Evolutionary conservation across 2,113 vertebrate genomes (phyloP).

Genomic region (Rhinoderma darwinii): DNA sequence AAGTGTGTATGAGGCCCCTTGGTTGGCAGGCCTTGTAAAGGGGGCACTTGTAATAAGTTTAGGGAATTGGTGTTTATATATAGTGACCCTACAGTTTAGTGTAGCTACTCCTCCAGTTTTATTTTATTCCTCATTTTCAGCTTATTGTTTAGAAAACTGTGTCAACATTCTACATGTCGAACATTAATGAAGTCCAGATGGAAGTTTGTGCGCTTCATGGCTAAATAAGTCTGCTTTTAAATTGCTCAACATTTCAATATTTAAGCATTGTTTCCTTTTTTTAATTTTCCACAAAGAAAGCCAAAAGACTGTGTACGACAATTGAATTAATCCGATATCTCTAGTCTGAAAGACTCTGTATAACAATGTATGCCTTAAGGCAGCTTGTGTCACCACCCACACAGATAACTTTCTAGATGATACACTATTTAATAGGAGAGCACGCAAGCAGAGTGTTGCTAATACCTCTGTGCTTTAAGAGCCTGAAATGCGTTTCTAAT

Average conservation of each 20-base stretch:
- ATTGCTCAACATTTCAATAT: slow-evolving; percentile 37
- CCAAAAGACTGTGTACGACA: slow-evolving; percentile 44
- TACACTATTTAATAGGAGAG: slow-evolving; percentile 42
- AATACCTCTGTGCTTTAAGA: slow-evolving; percentile 22
- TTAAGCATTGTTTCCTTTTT: slow-evolving; percentile 46
- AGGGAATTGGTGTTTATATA: neutral
- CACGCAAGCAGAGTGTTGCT: slow-evolving; percentile 22
- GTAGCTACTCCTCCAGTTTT: neutral
- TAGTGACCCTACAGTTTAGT: neutral
- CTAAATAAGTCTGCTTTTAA: slow-evolving; percentile 22
- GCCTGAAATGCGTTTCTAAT: slow-evolving; percentile 29
- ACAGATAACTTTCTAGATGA: slow-evolving; percentile 26
- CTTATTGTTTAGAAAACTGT: slow-evolving; percentile 66
- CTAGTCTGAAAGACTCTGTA: slow-evolving; percentile 29
- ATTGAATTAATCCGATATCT: slow-evolving; percentile 54
- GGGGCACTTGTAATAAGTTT: too few species aligned
- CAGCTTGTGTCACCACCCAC: slow-evolving; percentile 50
- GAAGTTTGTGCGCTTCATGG: neutral
- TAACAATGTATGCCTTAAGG: slow-evolving; percentile 47
- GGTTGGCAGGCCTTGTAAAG: too few species aligned
- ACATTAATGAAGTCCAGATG: slow-evolving; percentile 38
- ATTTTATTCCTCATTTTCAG: slow-evolving; percentile 62
- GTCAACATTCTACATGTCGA: slow-evolving; percentile 65
- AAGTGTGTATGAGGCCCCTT: too few species aligned
- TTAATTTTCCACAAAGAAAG: slow-evolving; percentile 31